phyloP scores from a whole-genome alignment of 2,797 vertebrate species.

The Staurois parvus region DNA sequence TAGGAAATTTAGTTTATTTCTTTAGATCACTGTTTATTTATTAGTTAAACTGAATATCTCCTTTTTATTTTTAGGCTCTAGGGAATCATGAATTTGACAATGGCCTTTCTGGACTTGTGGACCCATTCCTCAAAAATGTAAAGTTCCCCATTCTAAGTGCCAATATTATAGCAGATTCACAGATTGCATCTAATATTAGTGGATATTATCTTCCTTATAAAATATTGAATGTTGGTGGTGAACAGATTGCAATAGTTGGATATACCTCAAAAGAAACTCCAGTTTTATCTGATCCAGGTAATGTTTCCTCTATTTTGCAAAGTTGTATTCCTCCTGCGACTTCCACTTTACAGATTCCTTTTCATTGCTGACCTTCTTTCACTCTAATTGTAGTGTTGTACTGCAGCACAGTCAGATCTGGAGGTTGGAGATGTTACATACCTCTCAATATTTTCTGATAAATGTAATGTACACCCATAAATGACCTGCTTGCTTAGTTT shows the following conservation, averaged over 20 bases:
- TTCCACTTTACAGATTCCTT: too few species aligned
- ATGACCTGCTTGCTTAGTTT: too few species aligned
- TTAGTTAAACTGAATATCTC: neutral
- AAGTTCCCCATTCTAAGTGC: conserved; percentile 85
- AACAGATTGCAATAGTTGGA: conserved; percentile 87
- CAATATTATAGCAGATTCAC: conserved; percentile 80
- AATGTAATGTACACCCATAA: too few species aligned
- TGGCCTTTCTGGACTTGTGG: conserved; percentile 84
- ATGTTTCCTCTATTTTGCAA: neutral
- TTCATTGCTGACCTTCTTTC: too few species aligned
- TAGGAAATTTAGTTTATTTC: neutral
- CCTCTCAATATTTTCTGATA: too few species aligned
- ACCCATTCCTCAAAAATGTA: conserved; percentile 82
- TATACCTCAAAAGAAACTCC: conserved; percentile 91
- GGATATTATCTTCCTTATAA: conserved; percentile 76
- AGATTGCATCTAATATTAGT: conserved; percentile 75
- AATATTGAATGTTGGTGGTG: conserved; percentile 74
- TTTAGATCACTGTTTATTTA: too few species aligned
- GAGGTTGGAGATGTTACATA: too few species aligned
- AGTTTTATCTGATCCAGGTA: conserved; percentile 87
- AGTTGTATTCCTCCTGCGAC: too few species aligned
- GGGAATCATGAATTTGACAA: conserved; percentile 97
- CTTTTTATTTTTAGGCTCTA: conserved; percentile 79
- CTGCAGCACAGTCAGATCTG: too few species aligned
- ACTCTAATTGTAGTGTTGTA: too few species aligned